These are phyloP conservation scores for Anas platyrhynchos DNA, from an alignment of 2,113 vertebrate species.

Conservation along the genomic window DNA sequence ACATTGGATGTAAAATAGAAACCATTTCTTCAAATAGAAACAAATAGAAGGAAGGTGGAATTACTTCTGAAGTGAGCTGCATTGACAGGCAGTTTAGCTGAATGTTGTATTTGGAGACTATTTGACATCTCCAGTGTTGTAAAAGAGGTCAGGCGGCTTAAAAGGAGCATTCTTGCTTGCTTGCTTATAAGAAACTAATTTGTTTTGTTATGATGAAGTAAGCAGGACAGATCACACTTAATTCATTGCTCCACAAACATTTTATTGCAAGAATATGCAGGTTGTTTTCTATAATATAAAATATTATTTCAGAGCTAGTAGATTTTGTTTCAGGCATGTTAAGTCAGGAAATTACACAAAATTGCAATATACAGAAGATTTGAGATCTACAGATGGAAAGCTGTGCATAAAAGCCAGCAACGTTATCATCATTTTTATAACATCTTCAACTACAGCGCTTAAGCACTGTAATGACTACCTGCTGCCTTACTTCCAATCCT, in stretches of 20 bases:
- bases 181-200: conserved; percentile 19
- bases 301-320: conserved; percentile 19
- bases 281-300: conserved; percentile 2
- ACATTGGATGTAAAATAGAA: background rate
- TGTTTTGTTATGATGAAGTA: conserved; percentile 37
- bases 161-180: conserved; percentile 9
- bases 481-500: background rate
- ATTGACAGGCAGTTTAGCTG: background rate
- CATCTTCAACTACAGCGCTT: background rate
- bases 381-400: conserved; percentile 44
- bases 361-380: conserved; percentile 30
- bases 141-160: conserved; percentile 30
- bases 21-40: conserved; percentile 1
- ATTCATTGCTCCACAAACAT: conserved; percentile 17
- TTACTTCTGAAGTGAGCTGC: background rate
- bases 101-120: conserved; percentile 26
- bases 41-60: background rate
- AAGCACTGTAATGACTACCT: background rate
- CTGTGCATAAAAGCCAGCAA: background rate
- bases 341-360: conserved; percentile 43
- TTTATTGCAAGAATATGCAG: conserved; percentile 28
- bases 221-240: background rate
- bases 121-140: background rate
- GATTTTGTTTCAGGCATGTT: conserved; percentile 12
- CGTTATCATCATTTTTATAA: background rate